These are phyloP conservation scores for Liparis tanakae DNA, from an alignment of 2,797 vertebrate species.

Conservation along the genomic window DNA sequence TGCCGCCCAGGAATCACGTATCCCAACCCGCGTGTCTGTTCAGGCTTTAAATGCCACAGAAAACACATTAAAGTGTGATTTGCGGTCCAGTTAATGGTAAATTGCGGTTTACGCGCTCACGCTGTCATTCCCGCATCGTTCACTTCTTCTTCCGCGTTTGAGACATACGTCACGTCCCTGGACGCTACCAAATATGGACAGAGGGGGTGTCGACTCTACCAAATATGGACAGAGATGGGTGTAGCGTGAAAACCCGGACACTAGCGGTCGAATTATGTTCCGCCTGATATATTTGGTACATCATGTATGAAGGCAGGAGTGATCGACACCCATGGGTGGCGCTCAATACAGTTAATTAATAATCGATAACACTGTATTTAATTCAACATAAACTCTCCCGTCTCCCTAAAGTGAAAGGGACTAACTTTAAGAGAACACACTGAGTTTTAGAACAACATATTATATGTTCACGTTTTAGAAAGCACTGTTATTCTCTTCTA, in stretches of 20 bases:
- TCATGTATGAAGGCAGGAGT: too few species aligned
- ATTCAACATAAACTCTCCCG: neutral
- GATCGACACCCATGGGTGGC: too few species aligned
- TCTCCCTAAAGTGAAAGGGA: neutral
- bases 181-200: constrained; percentile 10
- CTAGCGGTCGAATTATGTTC: neutral
- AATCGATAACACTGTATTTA: neutral
- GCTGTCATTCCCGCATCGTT: neutral
- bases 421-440: neutral
- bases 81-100: neutral
- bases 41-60: neutral
- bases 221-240: neutral
- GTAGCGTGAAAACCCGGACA: neutral
- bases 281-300: neutral
- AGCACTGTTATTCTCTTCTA: too few species aligned
- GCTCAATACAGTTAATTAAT: too few species aligned
- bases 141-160: constrained; percentile 34
- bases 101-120: neutral
- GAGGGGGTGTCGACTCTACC: constrained; percentile 8
- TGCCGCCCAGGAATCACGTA: accelerated
- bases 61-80: neutral
- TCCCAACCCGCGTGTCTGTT: neutral
- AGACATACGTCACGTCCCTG: constrained; percentile 16
- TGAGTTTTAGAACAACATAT: neutral
- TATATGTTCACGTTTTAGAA: neutral